These are phyloP conservation scores for Ptiloglossa arizonensis DNA, from an alignment of 1,140 invertebrate species.

Conservation along the genomic window DNA sequence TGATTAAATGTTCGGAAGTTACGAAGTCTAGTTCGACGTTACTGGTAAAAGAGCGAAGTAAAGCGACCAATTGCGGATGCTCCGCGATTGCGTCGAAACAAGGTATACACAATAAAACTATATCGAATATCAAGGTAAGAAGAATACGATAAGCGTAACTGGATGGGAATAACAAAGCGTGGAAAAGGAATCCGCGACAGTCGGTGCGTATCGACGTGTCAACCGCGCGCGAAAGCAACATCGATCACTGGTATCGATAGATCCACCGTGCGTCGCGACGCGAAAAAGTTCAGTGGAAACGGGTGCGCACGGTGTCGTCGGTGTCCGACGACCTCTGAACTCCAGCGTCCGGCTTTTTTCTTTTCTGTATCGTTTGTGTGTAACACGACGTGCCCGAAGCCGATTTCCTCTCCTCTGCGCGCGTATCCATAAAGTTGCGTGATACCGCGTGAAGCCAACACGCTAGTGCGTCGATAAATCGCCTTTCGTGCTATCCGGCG, in stretches of 20 bases:
- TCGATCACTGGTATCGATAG: neutral
- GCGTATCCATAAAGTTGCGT: neutral
- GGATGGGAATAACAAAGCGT: neutral
- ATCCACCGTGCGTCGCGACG: neutral
- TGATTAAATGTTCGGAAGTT: too few species aligned
- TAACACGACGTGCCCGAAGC: neutral
- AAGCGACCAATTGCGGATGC: too few species aligned
- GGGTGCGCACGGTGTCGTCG: slow-evolving; percentile 8
- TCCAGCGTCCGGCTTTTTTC: slow-evolving; percentile 64
- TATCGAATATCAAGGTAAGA: neutral
- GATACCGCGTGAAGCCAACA: neutral
- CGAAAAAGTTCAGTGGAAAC: slow-evolving; percentile 8
- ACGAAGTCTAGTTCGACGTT: too few species aligned
- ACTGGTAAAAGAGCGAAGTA: too few species aligned
- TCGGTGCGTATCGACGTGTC: neutral
- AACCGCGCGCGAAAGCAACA: neutral
- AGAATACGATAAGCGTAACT: neutral
- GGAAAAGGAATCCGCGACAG: too few species aligned
- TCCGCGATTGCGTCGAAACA: neutral
- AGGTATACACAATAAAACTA: neutral
- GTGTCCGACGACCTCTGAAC: slow-evolving; percentile 72
- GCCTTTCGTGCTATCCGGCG: slow-evolving; percentile 20
- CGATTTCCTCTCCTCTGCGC: slow-evolving; percentile 38
- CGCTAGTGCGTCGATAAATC: slow-evolving; percentile 29
- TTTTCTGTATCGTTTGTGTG: slow-evolving; percentile 15